Evolutionary conservation across 1,140 invertebrate genomes (phyloP).

Genomic region (Drosophila auraria): DNA sequence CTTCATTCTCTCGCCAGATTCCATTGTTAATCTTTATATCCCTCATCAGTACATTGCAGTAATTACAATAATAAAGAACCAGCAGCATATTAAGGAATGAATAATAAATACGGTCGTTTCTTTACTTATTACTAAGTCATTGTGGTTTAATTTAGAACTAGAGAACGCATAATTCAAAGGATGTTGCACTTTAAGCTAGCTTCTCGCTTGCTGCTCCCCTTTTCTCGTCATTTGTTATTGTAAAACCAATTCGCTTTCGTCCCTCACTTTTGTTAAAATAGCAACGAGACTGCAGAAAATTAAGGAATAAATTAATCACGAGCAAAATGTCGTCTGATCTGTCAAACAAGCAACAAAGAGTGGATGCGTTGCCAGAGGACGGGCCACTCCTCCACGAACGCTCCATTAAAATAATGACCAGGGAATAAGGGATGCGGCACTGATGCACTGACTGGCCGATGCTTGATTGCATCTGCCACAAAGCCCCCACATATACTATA

Average conservation of each 20-base stretch:
- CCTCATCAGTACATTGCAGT: slow-evolving; percentile 58
- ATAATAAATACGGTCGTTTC: slow-evolving; percentile 28
- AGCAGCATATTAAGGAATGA: slow-evolving; percentile 69
- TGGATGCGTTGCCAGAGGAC: slow-evolving; percentile 4
- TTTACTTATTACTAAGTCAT: background rate
- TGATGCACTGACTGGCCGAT: slow-evolving; percentile 23
- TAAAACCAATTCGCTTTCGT: slow-evolving; percentile 3
- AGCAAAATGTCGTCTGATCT: slow-evolving; percentile 4
- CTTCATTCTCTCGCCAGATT: slow-evolving; percentile 62
- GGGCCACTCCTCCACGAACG: slow-evolving; percentile 32
- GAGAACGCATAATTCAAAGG: too few relatives aligned
- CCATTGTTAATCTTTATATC: slow-evolving; percentile 47
- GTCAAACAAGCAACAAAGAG: background rate
- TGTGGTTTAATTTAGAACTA: too few relatives aligned
- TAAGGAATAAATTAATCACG: slow-evolving; percentile 64
- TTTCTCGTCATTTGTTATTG: background rate
- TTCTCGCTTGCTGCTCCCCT: background rate
- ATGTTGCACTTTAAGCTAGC: background rate
- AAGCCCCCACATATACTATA: slow-evolving; percentile 5
- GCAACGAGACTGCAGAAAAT: slow-evolving; percentile 52
- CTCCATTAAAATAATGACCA: slow-evolving; percentile 49
- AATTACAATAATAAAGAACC: slow-evolving; percentile 69
- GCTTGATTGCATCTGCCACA: slow-evolving; percentile 48
- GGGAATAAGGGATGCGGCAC: background rate
- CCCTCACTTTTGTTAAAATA: slow-evolving; percentile 36